Evolutionary conservation across 1,140 invertebrate genomes (phyloP).

Genomic region (Aphelenchoides besseyi): DNA sequence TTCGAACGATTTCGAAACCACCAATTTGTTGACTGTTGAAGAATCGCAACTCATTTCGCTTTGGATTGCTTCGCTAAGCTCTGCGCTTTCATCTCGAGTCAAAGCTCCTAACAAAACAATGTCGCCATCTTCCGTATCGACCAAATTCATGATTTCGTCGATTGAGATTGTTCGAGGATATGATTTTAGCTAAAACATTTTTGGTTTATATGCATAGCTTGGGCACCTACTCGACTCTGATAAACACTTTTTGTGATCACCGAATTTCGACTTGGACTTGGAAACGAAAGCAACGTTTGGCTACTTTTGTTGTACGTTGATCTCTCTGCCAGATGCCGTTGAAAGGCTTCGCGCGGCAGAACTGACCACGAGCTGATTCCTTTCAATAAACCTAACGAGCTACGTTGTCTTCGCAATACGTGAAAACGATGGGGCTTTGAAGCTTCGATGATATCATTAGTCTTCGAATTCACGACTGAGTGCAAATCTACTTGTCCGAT

Average conservation of each 20-base stretch:
- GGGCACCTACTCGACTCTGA: constrained; percentile 24
- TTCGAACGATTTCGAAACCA: constrained; percentile 51
- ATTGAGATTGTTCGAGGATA: constrained; percentile 47
- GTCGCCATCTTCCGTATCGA: constrained; percentile 55
- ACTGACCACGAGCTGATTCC: constrained; percentile 32
- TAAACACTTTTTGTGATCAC: constrained; percentile 22
- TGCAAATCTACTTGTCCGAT: constrained; percentile 29
- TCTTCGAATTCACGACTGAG: constrained; percentile 19
- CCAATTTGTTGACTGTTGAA: constrained; percentile 24
- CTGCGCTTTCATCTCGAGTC: constrained; percentile 36
- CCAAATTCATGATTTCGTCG: constrained; percentile 55
- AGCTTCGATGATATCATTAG: too few species aligned
- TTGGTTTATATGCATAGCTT: background rate
- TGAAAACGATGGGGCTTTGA: too few species aligned
- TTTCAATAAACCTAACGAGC: constrained; percentile 27
- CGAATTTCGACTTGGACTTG: constrained; percentile 38
- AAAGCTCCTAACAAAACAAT: constrained; percentile 42
- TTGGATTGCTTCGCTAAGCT: constrained; percentile 24
- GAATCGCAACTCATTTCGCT: constrained; percentile 24
- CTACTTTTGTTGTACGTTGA: constrained; percentile 27
- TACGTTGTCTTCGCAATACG: constrained; percentile 17
- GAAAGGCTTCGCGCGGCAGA: constrained; percentile 42
- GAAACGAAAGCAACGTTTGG: constrained; percentile 51
- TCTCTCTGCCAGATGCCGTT: constrained; percentile 24
- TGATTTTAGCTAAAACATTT: constrained; percentile 35